A percentile compares a stretch with the other conserved stretches of the same genome.
Evolutionary conservation across 2,797 vertebrate genomes (phyloP).

Genomic region (Lycodopsis pacificus): DNA sequence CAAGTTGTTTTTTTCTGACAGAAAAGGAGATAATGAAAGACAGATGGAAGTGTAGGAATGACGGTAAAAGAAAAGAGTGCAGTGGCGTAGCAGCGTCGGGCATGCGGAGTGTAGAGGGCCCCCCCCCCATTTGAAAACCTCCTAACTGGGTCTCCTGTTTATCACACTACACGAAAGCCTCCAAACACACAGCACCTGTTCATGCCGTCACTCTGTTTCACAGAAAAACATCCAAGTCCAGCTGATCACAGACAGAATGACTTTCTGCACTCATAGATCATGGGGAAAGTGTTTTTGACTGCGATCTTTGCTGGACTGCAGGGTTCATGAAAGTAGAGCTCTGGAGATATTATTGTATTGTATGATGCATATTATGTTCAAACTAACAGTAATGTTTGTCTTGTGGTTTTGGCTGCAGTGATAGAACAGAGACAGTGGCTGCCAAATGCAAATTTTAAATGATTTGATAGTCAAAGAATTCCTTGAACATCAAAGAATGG

Average conservation of each 20-base stretch:
- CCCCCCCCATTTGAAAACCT: constrained; percentile 64
- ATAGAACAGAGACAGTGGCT: background rate
- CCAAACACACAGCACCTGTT: constrained; percentile 1
- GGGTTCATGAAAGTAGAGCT: background rate
- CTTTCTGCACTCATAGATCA: background rate
- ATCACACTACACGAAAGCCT: constrained; percentile 28
- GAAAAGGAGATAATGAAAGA: constrained; percentile 53
- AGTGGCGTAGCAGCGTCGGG: constrained; percentile 30
- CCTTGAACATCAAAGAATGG: background rate
- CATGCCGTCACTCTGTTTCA: background rate
- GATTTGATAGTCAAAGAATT: background rate
- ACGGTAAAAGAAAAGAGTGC: constrained; percentile 36
- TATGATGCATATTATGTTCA: background rate
- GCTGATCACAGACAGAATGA: background rate
- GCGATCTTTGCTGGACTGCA: background rate
- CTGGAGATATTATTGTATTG: background rate
- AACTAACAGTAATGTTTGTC: background rate
- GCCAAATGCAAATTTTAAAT: background rate
- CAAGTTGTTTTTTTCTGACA: constrained; percentile 30
- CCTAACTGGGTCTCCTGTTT: constrained; percentile 78
- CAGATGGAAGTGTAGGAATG: constrained; percentile 57
- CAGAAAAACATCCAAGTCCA: background rate
- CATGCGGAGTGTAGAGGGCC: constrained; percentile 48
- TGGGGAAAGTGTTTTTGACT: background rate
- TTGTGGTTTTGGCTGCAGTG: background rate